Percentiles rank a stretch among this genome's conserved stretches.
Evolutionary conservation across 1,140 invertebrate genomes (phyloP).

Genomic region (Calycopis cecrops): DNA sequence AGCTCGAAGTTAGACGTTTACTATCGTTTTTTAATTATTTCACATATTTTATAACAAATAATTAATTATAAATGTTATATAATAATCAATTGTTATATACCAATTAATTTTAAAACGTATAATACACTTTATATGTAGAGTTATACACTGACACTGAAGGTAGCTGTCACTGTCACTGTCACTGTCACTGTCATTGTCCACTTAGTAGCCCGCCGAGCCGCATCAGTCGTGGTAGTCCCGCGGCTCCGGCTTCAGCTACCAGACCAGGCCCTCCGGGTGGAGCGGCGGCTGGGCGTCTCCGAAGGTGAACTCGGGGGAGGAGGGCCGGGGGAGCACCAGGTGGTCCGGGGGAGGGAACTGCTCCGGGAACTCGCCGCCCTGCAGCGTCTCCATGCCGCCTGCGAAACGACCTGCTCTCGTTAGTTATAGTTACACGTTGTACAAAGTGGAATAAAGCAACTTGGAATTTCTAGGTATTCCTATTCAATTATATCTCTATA

Average conservation of each 20-base stretch:
- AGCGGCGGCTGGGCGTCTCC: constrained; percentile 65
- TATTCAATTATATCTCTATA: too few species aligned
- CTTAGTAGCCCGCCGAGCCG: constrained; percentile 64
- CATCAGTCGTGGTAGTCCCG: constrained; percentile 75
- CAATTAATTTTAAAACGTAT: too few species aligned
- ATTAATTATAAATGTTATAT: too few species aligned
- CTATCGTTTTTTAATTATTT: too few species aligned
- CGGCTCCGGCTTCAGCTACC: constrained; percentile 76
- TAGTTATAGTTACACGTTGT: constrained; percentile 33
- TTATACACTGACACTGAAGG: too few species aligned
- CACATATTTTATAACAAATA: too few species aligned
- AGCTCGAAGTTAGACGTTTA: too few species aligned
- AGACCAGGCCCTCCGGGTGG: constrained; percentile 71
- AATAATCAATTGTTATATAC: too few species aligned
- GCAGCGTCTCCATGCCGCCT: constrained; percentile 68
- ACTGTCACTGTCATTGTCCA: constrained; percentile 47
- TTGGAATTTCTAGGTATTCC: too few species aligned
- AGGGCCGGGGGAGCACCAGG: constrained; percentile 62
- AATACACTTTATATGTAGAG: too few species aligned
- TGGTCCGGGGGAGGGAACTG: constrained; percentile 69
- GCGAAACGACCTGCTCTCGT: constrained; percentile 70
- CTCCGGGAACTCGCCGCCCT: constrained; percentile 64
- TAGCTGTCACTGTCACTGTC: constrained; percentile 10
- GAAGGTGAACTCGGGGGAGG: constrained; percentile 70
- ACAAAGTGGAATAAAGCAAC: too few species aligned